A percentile compares a stretch with the other conserved stretches of the same genome.
phyloP scores from a whole-genome alignment of 2,797 vertebrate species.

The Sebastiscus tertius region DNA sequence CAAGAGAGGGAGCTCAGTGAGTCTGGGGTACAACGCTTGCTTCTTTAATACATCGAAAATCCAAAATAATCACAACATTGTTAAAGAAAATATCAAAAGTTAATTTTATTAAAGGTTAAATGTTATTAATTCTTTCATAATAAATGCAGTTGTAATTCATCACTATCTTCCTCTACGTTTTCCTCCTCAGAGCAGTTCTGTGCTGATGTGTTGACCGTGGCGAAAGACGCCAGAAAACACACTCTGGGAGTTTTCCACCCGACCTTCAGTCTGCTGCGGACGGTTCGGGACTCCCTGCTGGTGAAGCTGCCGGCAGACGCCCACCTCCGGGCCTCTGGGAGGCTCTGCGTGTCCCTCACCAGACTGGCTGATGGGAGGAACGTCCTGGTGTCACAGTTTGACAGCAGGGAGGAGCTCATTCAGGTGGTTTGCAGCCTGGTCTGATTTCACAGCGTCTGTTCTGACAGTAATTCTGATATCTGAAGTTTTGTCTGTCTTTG shows the following conservation, averaged over 20 bases:
- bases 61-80: neutral
- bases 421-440: constrained; percentile 78
- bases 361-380: constrained; percentile 87
- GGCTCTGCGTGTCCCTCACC: constrained; percentile 89
- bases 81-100: neutral
- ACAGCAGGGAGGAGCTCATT: constrained; percentile 90
- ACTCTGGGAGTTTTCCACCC: constrained; percentile 88
- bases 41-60: neutral
- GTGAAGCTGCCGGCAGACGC: constrained; percentile 84
- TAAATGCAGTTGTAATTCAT: neutral
- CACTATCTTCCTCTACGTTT: neutral
- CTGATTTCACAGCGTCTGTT: neutral
- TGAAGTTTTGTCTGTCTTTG: constrained; percentile 6
- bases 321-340: constrained; percentile 84
- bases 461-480: too few relatives aligned
- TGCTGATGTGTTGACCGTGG: constrained; percentile 67
- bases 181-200: constrained; percentile 71
- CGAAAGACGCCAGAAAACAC: constrained; percentile 79
- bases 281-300: constrained; percentile 69
- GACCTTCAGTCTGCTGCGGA: constrained; percentile 81
- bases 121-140: neutral
- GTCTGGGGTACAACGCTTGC: neutral
- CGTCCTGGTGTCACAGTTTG: constrained; percentile 89
- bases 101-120: neutral
- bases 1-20: neutral